Conservation (phyloP, 2,888 invertebrate genomes). For the Linyphia triangularis region DNA sequence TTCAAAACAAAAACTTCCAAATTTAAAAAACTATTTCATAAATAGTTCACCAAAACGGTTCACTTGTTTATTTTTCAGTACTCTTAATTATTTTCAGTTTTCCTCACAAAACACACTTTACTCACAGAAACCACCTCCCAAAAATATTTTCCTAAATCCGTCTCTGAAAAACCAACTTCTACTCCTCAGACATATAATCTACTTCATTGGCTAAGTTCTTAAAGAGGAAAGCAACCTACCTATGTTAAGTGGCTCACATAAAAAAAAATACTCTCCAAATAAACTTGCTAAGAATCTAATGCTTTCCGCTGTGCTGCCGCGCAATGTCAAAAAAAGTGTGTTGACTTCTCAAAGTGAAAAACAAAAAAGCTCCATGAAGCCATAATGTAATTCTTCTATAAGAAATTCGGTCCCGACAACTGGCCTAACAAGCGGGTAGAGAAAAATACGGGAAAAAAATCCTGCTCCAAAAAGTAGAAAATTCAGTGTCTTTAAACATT, state of each 20-base stretch:
- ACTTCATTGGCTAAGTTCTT: slow-evolving; percentile 37
- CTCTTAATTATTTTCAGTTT: neutral
- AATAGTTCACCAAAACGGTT: no score
- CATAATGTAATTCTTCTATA: slow-evolving; percentile 32
- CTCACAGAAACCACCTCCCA: neutral
- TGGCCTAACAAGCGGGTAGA: slow-evolving; percentile 29
- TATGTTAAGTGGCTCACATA: slow-evolving; percentile 17
- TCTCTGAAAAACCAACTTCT: neutral
- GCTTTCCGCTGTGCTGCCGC: slow-evolving; percentile 49
- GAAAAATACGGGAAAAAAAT: slow-evolving; percentile 9
- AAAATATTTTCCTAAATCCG: neutral
- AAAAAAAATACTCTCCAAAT: slow-evolving; percentile 22
- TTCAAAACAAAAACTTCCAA: no score
- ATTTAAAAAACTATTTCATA: no score
- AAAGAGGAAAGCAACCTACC: slow-evolving; percentile 6
- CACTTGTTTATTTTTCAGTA: no score
- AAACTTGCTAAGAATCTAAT: slow-evolving; percentile 45
- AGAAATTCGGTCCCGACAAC: slow-evolving; percentile 41
- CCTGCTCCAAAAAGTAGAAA: slow-evolving; percentile 21
- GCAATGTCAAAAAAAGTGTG: slow-evolving; percentile 11
- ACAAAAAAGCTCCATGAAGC: neutral
- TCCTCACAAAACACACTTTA: neutral
- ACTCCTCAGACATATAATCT: slow-evolving; percentile 51
- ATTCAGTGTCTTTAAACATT: slow-evolving; percentile 61
- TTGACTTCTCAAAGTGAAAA: neutral